Evolutionary conservation across 2,113 vertebrate species (phyloP).

Genomic region (Lepus timidus): DNA sequence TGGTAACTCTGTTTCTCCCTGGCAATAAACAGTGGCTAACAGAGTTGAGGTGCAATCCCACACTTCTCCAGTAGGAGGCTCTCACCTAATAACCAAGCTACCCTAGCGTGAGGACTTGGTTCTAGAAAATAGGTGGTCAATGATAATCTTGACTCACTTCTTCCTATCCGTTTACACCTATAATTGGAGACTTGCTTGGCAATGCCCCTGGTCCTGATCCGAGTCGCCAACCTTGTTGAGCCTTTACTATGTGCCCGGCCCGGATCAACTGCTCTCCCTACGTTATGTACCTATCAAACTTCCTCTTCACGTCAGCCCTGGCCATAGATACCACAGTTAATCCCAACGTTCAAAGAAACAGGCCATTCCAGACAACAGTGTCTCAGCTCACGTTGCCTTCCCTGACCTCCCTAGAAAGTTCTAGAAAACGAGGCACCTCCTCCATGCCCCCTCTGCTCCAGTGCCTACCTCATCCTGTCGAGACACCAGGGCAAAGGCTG

Average conservation of each 20-base stretch:
- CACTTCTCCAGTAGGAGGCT: slow-evolving; percentile 8
- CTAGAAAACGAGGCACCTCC: neutral
- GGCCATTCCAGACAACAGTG: neutral
- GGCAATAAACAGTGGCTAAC: neutral
- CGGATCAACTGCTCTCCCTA: neutral
- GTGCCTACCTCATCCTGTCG: neutral
- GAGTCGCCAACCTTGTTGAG: neutral
- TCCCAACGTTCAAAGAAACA: slow-evolving; percentile 34
- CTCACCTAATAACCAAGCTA: neutral
- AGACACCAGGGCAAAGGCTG: neutral
- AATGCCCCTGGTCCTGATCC: neutral
- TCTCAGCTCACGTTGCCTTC: neutral
- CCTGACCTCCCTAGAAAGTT: neutral
- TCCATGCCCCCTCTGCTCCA: neutral
- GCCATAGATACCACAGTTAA: neutral
- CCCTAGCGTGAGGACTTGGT: neutral
- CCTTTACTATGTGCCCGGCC: neutral
- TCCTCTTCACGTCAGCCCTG: neutral
- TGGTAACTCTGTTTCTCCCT: neutral
- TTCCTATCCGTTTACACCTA: neutral
- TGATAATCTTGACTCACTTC: neutral
- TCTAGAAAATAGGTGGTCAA: neutral
- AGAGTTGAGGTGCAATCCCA: slow-evolving; percentile 18
- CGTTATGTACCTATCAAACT: neutral
- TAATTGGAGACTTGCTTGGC: too few relatives aligned